Percentiles rank a stretch among this genome's conserved stretches.
Evolutionary conservation across 2,113 vertebrate species (phyloP).

Genomic region (Leucopsar rothschildi): DNA sequence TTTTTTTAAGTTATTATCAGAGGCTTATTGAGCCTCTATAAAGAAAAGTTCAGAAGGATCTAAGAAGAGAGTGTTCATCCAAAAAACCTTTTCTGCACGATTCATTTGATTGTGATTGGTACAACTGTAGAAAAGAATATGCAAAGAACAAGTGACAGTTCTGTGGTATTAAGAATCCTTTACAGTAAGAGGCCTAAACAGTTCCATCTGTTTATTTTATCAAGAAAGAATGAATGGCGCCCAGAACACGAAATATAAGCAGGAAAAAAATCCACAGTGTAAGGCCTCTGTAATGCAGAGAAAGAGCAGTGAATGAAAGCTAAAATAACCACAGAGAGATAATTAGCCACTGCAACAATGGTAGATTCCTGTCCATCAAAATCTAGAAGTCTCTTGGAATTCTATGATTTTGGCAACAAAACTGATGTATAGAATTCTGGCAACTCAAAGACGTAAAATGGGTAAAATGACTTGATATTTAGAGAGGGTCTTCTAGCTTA

Average conservation of each 20-base stretch:
- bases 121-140: background rate
- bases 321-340: background rate
- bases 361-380: background rate
- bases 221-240: background rate
- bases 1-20: background rate
- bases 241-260: background rate
- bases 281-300: background rate
- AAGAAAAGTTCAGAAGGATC: background rate
- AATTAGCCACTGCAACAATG: background rate
- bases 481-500: background rate
- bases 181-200: background rate
- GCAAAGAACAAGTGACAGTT: background rate
- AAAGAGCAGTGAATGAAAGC: background rate
- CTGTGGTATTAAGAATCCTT: background rate
- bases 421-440: background rate
- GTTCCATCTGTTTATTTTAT: background rate
- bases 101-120: background rate
- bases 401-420: background rate
- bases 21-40: background rate
- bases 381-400: background rate
- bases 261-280: background rate
- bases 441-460: background rate
- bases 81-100: rapidly evolving
- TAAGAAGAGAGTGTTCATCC: background rate
- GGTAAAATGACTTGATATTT: background rate